Base-by-base conservation (phyloP, 2,113 vertebrate genomes). In the Zapornia atra region DNA sequence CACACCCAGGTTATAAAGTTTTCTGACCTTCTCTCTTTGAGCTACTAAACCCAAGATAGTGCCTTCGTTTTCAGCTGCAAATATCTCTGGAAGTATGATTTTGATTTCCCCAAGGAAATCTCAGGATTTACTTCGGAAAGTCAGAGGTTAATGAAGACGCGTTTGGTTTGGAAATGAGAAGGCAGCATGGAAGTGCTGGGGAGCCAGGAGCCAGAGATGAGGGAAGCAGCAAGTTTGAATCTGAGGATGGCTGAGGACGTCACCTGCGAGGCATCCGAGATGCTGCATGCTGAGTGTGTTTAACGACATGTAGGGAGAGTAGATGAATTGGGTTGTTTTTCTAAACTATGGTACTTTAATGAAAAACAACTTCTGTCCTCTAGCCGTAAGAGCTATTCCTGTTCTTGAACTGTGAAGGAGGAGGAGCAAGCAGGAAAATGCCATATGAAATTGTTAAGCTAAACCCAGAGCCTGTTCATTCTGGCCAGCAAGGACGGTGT, bases 331-430 rank as follows among this genome's bases (percentile, higher is more conserved):
- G 59, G 57, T 50, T 71, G 54, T 34, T 60, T 72, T 53, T 91
- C 90, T 65, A 68, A 80, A 84, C 57, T 56, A 73, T 34, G 61
- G 88, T 70, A n/a, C 77, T 89, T 91, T 48, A 93, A 89, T 79
- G 82, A 56, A 86, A 97, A 80, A 94, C 88, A 93, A 82, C 83
- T 91, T 86, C 90, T 96, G 94, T 94, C 94, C 92, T 92, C 95
- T 93, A 94, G 68, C 71, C 6, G 11, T 38, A 78, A 85, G 72
- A 95, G 92, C 90, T 95, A 60, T 96, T 96, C 94, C 94, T 95
- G 50, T 96, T 88, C 93, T 80, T 84, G 90, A 96, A 89, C 90
- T 94, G 92, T 80, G 84, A 96, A 96, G 92, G 78, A 96, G 94
- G 87, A 82, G 72, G 71, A 96, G 82, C 31, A 66, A 76, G 20